Percentiles rank a stretch among this genome's conserved stretches.
Conservation (phyloP, 2,888 invertebrate genomes). For the Hydraecia micacea region DNA sequence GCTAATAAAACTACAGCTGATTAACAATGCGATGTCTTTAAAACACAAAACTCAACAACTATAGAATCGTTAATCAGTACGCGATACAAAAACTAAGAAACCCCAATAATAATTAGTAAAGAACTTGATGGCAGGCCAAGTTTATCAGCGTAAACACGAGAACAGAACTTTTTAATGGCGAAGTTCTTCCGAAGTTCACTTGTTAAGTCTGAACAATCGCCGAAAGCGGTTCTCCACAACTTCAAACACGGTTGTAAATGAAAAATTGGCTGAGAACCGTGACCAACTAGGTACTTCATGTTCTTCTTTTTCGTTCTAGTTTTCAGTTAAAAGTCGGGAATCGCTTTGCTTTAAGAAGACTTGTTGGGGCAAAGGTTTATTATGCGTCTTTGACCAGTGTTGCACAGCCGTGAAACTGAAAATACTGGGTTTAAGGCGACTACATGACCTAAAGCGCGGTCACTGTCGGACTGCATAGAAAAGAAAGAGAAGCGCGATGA, state of each 20-base stretch:
- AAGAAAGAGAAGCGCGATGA: too few species aligned
- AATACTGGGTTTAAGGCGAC: neutral
- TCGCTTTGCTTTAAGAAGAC: neutral
- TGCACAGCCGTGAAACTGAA: neutral
- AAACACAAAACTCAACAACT: slow-evolving; percentile 10
- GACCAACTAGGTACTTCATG: slow-evolving; percentile 14
- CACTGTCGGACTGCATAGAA: too few species aligned
- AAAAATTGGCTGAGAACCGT: slow-evolving; percentile 47
- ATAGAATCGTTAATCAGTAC: slow-evolving; percentile 35
- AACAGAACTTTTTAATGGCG: slow-evolving; percentile 71
- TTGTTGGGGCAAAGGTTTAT: neutral
- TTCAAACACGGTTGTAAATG: slow-evolving; percentile 52
- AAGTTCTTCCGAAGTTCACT: slow-evolving; percentile 69
- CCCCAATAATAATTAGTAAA: slow-evolving; percentile 60
- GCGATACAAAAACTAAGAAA: slow-evolving; percentile 32
- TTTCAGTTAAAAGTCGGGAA: neutral
- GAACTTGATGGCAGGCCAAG: slow-evolving; percentile 56
- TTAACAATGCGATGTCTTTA: neutral
- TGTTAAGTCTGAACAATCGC: slow-evolving; percentile 68
- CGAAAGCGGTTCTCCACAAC: slow-evolving; percentile 64
- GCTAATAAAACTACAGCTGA: slow-evolving; percentile 1
- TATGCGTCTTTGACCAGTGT: slow-evolving; percentile 3
- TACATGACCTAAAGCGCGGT: too few species aligned
- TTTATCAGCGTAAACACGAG: slow-evolving; percentile 65
- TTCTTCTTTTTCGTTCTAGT: slow-evolving; percentile 30